Evolutionary conservation across 2,113 vertebrate species (phyloP).

Genomic region (Rhinichthys klamathensis): DNA sequence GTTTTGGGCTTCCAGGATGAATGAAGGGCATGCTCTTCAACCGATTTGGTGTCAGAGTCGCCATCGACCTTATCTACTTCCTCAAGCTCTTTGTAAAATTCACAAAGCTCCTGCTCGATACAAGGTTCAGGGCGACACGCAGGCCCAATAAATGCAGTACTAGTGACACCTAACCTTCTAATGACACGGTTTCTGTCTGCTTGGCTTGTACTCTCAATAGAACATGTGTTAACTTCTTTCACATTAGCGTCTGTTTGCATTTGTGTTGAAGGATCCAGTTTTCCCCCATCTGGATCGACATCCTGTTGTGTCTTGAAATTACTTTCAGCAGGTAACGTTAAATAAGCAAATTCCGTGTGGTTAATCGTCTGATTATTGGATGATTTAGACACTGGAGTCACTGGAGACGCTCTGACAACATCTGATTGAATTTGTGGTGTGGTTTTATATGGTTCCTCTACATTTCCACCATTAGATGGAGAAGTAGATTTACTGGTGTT

Average conservation of each 20-base stretch:
- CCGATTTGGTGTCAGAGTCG: background rate
- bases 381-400: background rate
- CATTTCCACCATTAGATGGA: conserved; percentile 48
- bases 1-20: background rate
- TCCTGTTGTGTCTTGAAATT: background rate
- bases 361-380: background rate
- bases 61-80: conserved; percentile 55
- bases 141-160: conserved; percentile 73
- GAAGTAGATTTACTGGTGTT: conserved; percentile 42
- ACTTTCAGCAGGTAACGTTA: background rate
- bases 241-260: background rate
- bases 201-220: background rate
- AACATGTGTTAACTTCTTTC: background rate
- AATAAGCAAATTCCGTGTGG: background rate
- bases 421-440: background rate
- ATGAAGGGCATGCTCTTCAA: background rate
- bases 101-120: conserved; percentile 69
- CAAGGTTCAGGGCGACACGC: conserved; percentile 56
- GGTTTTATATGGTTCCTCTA: conserved; percentile 12
- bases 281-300: background rate
- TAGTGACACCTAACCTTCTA: conserved; percentile 69
- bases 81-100: conserved; percentile 78
- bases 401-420: background rate
- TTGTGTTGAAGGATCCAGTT: conserved; percentile 12
- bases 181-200: conserved; percentile 56